Percentiles rank a stretch among this genome's conserved stretches.
Conservation (phyloP, 2,797 vertebrate species). For the Myripristis jacobus region DNA sequence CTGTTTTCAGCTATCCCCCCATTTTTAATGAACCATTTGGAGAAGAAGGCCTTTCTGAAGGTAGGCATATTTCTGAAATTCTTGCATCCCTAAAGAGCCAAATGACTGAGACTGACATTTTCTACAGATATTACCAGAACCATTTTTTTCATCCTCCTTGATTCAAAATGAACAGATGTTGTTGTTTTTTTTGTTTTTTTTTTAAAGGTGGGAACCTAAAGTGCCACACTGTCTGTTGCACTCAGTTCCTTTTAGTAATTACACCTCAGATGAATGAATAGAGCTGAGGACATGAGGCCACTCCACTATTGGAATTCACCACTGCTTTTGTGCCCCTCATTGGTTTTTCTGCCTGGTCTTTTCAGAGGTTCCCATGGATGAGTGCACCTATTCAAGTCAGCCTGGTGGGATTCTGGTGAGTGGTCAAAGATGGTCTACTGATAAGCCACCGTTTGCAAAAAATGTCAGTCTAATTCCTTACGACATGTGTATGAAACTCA, state of each 20-base stretch:
- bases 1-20: slow-evolving; percentile 90
- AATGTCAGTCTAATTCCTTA: slow-evolving; percentile 11
- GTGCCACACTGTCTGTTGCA: slow-evolving; percentile 7
- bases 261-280: slow-evolving; percentile 51
- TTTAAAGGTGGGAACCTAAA: slow-evolving; percentile 26
- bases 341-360: slow-evolving; percentile 68
- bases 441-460: slow-evolving; percentile 51
- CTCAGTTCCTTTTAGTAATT: slow-evolving; percentile 33
- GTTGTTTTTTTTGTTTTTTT: slow-evolving; percentile 7
- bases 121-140: not conserved
- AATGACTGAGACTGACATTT: not conserved
- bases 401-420: slow-evolving; percentile 98
- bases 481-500: not conserved
- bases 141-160: not conserved
- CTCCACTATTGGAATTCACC: slow-evolving; percentile 53
- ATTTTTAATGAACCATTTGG: slow-evolving; percentile 97
- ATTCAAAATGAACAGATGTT: slow-evolving; percentile 11
- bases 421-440: slow-evolving; percentile 67
- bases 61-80: slow-evolving; percentile 73
- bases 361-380: slow-evolving; percentile 98
- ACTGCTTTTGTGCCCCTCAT: slow-evolving; percentile 70
- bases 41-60: slow-evolving; percentile 97
- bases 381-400: slow-evolving; percentile 97
- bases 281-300: slow-evolving; percentile 49
- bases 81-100: not conserved